phyloP scores from a whole-genome alignment of 2,113 vertebrate genomes.

The Macquaria australasica region DNA sequence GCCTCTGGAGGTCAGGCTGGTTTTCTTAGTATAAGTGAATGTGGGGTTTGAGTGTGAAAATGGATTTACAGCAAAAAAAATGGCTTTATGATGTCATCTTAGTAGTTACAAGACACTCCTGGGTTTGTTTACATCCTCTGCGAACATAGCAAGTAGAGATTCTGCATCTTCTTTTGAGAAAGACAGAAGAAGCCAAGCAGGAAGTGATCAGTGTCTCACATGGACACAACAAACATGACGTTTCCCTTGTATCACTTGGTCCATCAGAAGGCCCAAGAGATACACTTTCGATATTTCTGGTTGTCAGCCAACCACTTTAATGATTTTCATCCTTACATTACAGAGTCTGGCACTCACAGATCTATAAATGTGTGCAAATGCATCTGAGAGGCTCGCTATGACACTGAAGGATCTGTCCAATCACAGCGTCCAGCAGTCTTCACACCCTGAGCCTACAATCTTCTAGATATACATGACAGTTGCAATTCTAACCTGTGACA shows the following conservation, averaged over 20 bases:
- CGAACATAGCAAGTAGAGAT: not conserved
- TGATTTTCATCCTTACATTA: not conserved
- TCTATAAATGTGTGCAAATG: not conserved
- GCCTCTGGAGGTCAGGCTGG: conserved; percentile 21
- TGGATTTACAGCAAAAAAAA: not conserved
- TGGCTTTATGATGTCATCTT: not conserved
- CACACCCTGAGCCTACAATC: not conserved
- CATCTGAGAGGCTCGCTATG: not conserved
- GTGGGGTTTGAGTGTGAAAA: not conserved
- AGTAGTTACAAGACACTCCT: not conserved
- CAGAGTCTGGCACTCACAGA: not conserved
- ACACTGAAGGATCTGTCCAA: not conserved
- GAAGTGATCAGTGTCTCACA: not conserved
- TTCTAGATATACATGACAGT: not conserved
- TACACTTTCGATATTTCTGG: not conserved
- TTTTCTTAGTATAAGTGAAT: not conserved
- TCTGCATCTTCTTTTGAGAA: not conserved
- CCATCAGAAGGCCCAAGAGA: not conserved
- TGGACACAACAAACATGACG: not conserved
- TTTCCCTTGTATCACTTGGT: not conserved
- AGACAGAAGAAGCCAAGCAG: no score
- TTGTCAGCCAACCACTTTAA: not conserved
- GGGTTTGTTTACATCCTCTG: not conserved
- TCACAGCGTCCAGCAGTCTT: not conserved
- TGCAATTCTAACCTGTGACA: not conserved